phyloP scores from a whole-genome alignment of 2,888 invertebrate genomes.

The Melieria crassipennis region DNA sequence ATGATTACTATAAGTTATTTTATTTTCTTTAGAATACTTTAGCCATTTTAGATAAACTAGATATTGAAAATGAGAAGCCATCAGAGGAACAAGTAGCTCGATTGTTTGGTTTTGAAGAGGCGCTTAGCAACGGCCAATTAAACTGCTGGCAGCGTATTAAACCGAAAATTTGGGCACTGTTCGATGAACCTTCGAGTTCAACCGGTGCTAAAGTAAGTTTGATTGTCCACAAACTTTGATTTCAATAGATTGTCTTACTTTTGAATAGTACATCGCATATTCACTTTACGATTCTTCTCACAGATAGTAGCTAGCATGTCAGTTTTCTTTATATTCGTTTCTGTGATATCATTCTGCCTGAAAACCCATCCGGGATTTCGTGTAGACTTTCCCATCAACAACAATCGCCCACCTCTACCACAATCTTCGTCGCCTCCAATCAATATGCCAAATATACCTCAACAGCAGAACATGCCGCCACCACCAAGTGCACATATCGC shows the following conservation, averaged over 20 bases:
- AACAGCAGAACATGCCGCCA: slow-evolving; percentile 46
- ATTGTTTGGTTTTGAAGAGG: slow-evolving; percentile 90
- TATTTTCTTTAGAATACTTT: slow-evolving; percentile 78
- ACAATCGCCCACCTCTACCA: slow-evolving; percentile 27
- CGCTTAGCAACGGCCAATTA: slow-evolving; percentile 80
- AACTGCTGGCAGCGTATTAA: slow-evolving; percentile 91
- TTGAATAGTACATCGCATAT: too few species aligned
- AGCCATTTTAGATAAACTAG: slow-evolving; percentile 94
- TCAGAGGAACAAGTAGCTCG: slow-evolving; percentile 93
- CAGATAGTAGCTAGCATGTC: slow-evolving; percentile 92
- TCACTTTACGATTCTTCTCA: slow-evolving; percentile 44
- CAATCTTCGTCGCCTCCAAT: slow-evolving; percentile 39
- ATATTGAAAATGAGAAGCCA: slow-evolving; percentile 91
- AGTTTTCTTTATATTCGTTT: slow-evolving; percentile 96
- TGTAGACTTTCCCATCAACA: slow-evolving; percentile 67
- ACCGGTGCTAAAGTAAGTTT: slow-evolving; percentile 83
- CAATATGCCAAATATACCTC: slow-evolving; percentile 53
- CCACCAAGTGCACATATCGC: slow-evolving; percentile 20
- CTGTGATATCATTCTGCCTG: slow-evolving; percentile 94
- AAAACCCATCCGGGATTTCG: slow-evolving; percentile 93
- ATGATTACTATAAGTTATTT: slow-evolving; percentile 1
- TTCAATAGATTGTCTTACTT: background rate
- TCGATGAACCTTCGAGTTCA: slow-evolving; percentile 96
- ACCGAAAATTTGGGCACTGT: slow-evolving; percentile 93
- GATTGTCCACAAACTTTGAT: background rate